A percentile compares a stretch with the other conserved stretches of the same genome.
phyloP scores from a whole-genome alignment of 1,140 invertebrate genomes.

The Sarcophaga bullata region DNA sequence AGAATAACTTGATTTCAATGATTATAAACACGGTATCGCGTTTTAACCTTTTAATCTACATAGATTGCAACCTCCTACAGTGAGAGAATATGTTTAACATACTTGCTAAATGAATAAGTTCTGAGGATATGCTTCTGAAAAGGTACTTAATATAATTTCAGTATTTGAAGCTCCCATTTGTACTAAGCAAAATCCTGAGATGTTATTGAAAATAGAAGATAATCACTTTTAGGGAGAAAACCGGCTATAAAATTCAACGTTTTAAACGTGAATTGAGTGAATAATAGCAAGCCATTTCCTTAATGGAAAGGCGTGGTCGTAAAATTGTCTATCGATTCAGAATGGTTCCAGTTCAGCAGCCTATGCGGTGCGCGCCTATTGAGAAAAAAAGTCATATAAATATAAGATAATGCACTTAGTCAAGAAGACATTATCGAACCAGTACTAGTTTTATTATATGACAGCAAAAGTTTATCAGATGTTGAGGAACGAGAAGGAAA shows the following conservation, averaged over 20 bases:
- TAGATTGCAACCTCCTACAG: too few species aligned
- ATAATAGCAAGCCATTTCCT: conserved; percentile 49
- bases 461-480: conserved; percentile 46
- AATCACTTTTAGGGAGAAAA: too few species aligned
- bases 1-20: too few species aligned
- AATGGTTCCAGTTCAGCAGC: conserved; percentile 38
- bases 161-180: too few species aligned
- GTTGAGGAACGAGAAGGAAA: conserved; percentile 51
- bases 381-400: conserved; percentile 36
- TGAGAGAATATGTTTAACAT: too few species aligned
- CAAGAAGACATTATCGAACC: conserved; percentile 46
- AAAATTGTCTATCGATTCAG: background rate
- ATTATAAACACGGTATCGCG: too few species aligned
- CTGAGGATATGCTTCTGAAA: too few species aligned
- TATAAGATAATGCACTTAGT: conserved; percentile 44
- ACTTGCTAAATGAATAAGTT: too few species aligned
- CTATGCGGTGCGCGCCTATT: conserved; percentile 35
- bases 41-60: too few species aligned
- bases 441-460: conserved; percentile 40
- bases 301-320: background rate
- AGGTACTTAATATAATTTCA: too few species aligned
- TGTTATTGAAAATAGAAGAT: too few species aligned
- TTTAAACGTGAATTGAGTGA: conserved; percentile 7
- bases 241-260: conserved; percentile 17
- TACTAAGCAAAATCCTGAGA: too few species aligned